These are phyloP conservation scores for Centruroides sculpturatus DNA, from an alignment of 1,140 invertebrate genomes.

Conservation along the genomic window DNA sequence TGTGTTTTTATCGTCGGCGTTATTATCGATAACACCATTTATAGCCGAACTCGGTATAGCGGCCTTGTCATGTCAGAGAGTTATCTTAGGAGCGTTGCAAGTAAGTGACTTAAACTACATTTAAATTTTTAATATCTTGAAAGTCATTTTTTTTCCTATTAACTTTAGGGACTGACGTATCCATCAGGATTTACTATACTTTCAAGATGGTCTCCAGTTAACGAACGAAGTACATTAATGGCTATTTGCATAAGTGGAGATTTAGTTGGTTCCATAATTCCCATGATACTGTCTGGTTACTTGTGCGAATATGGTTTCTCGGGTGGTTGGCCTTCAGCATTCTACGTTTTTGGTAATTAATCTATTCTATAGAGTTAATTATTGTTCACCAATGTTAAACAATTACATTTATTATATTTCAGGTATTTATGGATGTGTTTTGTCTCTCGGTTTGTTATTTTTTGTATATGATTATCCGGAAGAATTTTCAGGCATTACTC, in stretches of 20 bases:
- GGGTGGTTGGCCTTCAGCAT: conserved; percentile 50
- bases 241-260: conserved; percentile 15
- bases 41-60: conserved; percentile 32
- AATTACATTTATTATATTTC: too few species aligned
- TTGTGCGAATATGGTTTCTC: conserved; percentile 28
- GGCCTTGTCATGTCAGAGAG: conserved; percentile 26
- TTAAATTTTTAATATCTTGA: too few species aligned
- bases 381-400: too few species aligned
- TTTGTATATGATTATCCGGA: too few species aligned
- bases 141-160: too few species aligned
- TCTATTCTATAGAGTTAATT: too few species aligned
- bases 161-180: too few species aligned
- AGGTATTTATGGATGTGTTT: too few species aligned
- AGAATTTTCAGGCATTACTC: too few species aligned
- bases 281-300: conserved; percentile 21
- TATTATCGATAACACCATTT: conserved; percentile 64
- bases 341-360: conserved; percentile 46
- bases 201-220: conserved; percentile 18
- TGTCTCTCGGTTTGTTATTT: too few species aligned
- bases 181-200: conserved; percentile 28
- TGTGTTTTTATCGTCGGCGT: conserved; percentile 58
- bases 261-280: conserved; percentile 24
- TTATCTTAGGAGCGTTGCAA: conserved; percentile 28
- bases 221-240: conserved; percentile 10
- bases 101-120: not conserved